phyloP scores from a whole-genome alignment of 1,140 invertebrate genomes.

The Drosophila guanche region DNA sequence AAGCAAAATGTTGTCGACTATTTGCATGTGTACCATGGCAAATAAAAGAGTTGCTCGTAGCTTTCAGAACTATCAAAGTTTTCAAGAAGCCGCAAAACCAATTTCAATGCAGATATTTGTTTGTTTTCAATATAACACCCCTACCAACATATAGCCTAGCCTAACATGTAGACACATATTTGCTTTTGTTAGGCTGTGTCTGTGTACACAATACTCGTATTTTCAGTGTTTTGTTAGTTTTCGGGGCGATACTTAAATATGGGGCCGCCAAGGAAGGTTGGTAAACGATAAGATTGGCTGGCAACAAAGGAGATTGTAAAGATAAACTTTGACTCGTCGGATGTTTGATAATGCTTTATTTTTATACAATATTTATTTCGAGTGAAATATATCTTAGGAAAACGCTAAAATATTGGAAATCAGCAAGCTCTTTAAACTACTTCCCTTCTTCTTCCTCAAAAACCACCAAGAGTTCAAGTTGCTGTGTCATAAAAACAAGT shows the following conservation, averaged over 20 bases:
- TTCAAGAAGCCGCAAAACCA: constrained; percentile 18
- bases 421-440: too few species aligned
- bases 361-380: too few species aligned
- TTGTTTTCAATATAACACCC: constrained; percentile 25
- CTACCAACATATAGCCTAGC: not conserved
- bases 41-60: constrained; percentile 4
- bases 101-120: constrained; percentile 27
- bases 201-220: constrained; percentile 18
- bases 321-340: constrained; percentile 1
- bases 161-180: not conserved
- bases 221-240: constrained; percentile 17
- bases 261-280: constrained; percentile 5
- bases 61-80: constrained; percentile 21
- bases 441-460: constrained; percentile 8
- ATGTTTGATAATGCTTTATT: too few species aligned
- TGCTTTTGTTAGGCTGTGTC: constrained; percentile 27
- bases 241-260: constrained; percentile 11
- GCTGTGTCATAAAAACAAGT: constrained; percentile 25
- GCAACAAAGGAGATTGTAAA: constrained; percentile 22
- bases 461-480: constrained; percentile 67
- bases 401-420: too few species aligned
- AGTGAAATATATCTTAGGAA: too few species aligned
- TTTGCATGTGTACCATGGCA: constrained; percentile 13
- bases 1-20: constrained; percentile 33
- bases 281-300: constrained; percentile 39